Percentiles rank a stretch among this genome's conserved stretches.
phyloP scores from a whole-genome alignment of 1,140 invertebrate genomes.

The Drosophila suzukii region DNA sequence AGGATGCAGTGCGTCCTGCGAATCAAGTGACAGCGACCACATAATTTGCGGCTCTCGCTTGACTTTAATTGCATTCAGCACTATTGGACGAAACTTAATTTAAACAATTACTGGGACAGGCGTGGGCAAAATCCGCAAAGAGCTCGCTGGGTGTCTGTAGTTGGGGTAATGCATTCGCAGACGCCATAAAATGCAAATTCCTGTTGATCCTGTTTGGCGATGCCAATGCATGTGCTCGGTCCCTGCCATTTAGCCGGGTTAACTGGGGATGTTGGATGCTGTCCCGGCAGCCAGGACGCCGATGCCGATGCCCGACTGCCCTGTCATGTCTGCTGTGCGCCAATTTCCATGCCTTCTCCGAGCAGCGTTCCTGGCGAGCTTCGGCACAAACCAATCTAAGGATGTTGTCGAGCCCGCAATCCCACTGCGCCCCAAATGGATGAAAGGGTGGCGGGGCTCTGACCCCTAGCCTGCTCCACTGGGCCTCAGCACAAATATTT shows the following conservation, averaged over 20 bases:
- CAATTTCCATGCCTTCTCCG: conserved; percentile 65
- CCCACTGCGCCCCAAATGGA: conserved; percentile 34
- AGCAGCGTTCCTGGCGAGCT: conserved; percentile 56
- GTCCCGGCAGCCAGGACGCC: not conserved
- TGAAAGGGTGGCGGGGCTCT: not conserved
- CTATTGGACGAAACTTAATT: conserved; percentile 56
- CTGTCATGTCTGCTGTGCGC: conserved; percentile 70
- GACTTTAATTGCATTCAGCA: conserved; percentile 68
- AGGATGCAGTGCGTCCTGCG: conserved; percentile 27
- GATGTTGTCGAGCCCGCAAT: conserved; percentile 65
- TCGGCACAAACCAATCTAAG: conserved; percentile 78
- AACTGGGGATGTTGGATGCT: conserved; percentile 25
- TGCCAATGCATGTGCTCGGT: conserved; percentile 71
- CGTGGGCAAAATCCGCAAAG: conserved; percentile 1
- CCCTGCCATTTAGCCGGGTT: conserved; percentile 67
- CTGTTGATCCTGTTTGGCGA: conserved; percentile 80
- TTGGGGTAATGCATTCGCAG: conserved; percentile 62
- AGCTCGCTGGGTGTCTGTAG: not conserved
- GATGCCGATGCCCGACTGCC: conserved; percentile 3
- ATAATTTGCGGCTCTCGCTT: conserved; percentile 54
- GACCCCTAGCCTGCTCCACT: conserved; percentile 7
- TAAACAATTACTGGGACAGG: conserved; percentile 61
- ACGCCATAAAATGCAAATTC: conserved; percentile 83
- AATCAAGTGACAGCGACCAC: conserved; percentile 56
- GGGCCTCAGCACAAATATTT: conserved; percentile 70